Base-by-base conservation (phyloP, 2,888 invertebrate species). In the Zaprionus obscuricornis region DNA sequence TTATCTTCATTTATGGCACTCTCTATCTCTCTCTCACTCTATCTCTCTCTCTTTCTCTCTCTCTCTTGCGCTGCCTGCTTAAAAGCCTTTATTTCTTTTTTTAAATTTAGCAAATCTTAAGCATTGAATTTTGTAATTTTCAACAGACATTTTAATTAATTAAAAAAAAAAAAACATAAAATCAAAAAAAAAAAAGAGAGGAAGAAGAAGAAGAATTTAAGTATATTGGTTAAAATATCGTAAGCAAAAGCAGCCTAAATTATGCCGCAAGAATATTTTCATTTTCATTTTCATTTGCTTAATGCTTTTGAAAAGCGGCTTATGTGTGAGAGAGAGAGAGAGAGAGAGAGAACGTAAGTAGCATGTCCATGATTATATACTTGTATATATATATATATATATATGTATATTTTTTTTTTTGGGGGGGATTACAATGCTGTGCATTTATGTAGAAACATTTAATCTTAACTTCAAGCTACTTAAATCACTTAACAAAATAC, bases 221-320 rank as follows among this genome's bases (percentile, higher is more conserved):
- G n/a, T n/a, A n/a, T n/a, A 57, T 34, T 40, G 49, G 27, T 49
- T 49, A 13, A 42, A 26, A 64, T 62, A 65, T 65, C 47, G 66
- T n/a, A 60, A 63, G 42, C 22, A 49, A 37, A 60, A 55, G 51
- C 43, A 11, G 10, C 34, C 46, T 33, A 55, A 49, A 63, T 58
- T 51, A 60, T 66, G 65, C 65, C 27, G 13, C 47, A 34, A 27
- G 31, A 33, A 52, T 14, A 51, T 31, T 59, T 63, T 26, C 50
- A 77, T 62, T 62, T 52, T 52, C 55, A 69, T 65, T 76, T 79
- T 84, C 77, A 77, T 77, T 81, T 79, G 63, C 60, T 39, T 77
- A 84, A 81, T 81, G 85, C 69, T 62, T 64, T 66, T 66, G 33
- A 72, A n/a, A 81, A 81, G 85, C 78, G 26, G 85, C 82, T 85